phyloP scores from a whole-genome alignment of 1,140 invertebrate genomes.

The Aphaenogaster rudis region DNA sequence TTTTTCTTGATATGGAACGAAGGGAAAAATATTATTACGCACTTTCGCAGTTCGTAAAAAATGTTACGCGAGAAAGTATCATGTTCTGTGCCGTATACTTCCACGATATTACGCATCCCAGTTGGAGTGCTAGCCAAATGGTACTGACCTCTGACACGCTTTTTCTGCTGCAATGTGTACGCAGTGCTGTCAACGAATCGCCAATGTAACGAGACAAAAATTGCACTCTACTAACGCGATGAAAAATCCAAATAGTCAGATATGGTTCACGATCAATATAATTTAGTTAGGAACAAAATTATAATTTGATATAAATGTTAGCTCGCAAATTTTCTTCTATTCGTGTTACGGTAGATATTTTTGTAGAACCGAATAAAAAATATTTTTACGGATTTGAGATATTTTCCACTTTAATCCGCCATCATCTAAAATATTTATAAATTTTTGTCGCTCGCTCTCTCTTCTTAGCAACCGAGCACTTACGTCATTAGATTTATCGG shows the following conservation, averaged over 20 bases:
- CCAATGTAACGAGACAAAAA: not conserved
- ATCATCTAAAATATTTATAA: constrained; percentile 51
- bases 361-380: constrained; percentile 8
- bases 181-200: constrained; percentile 25
- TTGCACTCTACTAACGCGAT: not conserved
- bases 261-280: not conserved
- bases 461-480: constrained; percentile 27
- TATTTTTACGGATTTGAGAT: constrained; percentile 18
- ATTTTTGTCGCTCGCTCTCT: constrained; percentile 38
- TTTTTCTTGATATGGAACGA: not conserved
- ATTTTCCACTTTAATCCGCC: not conserved
- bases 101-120: constrained; percentile 14
- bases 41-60: not conserved
- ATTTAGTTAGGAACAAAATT: not conserved
- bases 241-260: not conserved
- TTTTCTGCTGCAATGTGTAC: constrained; percentile 43
- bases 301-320: not conserved
- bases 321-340: not conserved
- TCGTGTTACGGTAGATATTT: not conserved
- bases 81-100: not conserved
- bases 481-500: constrained; percentile 58
- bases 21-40: not conserved
- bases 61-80: not conserved
- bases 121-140: constrained; percentile 21
- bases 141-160: constrained; percentile 51